Evolutionary conservation across 2,797 vertebrate species (phyloP), one percentile per base, ranked within the genome.

Genomic region (Podarcis siculus): DNA sequence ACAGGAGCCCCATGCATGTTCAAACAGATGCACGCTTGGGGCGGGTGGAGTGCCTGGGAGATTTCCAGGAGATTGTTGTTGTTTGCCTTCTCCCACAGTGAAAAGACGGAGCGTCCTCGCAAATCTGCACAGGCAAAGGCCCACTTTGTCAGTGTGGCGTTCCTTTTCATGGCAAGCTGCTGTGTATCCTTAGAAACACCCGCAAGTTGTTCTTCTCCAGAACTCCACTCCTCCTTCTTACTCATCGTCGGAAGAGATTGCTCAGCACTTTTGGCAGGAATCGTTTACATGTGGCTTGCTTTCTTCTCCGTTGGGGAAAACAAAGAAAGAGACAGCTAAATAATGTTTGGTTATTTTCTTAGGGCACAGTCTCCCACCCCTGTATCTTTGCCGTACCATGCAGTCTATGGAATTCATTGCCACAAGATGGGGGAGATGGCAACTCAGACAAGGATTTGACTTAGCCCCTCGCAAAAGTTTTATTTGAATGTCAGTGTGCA

Each of bases 111-210:
- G 61, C 72, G 19, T 19, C 12, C 35, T 37, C 13, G 17, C 32
- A 71, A 30, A 71, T 30, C 30, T n/a, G n/a, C 17, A 1, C n/a
- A 15, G 5, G 15, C 32, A 27, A 21, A 73, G 72, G 7, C 32
- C 72, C 15, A 6, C 15, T 73, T 37, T 21, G 15, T 35, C 19
- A 73, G 32, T 9, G 15, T 35, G 21, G 32, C 13, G 15, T 17
- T 61, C 61, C 5, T 27, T 45, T 80, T 71, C 8, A 75, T 66
- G 30, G 55, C 82, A 72, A 35, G 55, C 23, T 17, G 61, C 78
- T 76, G 19, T 32, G 17, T 76, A 49, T 66, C 67, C 83, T 89
- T 85, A 81, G 83, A 89, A 76, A 67, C 58, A 67, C 25, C 27
- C 73, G 61, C 69, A 9, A 55, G 49, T 82, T 88, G 19, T 82